Evolutionary conservation across 2,888 invertebrate species (phyloP).

Genomic region (Drosophila flavopinicola): DNA sequence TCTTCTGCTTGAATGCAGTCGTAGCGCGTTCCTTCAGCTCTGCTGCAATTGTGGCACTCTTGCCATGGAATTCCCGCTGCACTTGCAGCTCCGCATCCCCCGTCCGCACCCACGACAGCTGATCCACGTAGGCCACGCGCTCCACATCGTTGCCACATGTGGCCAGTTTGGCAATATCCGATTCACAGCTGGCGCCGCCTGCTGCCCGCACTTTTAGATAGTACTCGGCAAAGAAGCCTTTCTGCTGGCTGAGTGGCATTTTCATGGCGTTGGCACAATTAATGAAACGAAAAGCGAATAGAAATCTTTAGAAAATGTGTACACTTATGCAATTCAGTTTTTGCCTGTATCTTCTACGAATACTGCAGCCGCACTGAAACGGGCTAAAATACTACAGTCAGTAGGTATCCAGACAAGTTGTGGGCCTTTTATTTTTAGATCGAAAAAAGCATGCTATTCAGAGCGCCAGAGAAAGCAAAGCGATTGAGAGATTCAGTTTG

Average conservation of each 20-base stretch:
- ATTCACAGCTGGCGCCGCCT: slow-evolving; percentile 84
- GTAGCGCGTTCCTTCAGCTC: slow-evolving; percentile 90
- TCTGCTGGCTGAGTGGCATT: slow-evolving; percentile 77
- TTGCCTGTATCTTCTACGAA: slow-evolving; percentile 39
- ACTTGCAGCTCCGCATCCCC: slow-evolving; percentile 85
- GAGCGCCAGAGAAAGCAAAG: slow-evolving; percentile 11
- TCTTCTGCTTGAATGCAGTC: slow-evolving; percentile 88
- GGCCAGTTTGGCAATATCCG: slow-evolving; percentile 87
- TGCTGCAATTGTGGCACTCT: slow-evolving; percentile 87
- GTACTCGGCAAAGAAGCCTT: slow-evolving; percentile 88
- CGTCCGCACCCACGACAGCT: slow-evolving; percentile 84
- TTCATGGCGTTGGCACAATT: slow-evolving; percentile 40
- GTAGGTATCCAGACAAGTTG: slow-evolving; percentile 50
- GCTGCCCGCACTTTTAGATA: slow-evolving; percentile 86
- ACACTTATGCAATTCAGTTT: slow-evolving; percentile 71
- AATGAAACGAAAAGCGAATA: slow-evolving; percentile 8
- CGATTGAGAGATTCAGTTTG: neutral
- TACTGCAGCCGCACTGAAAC: slow-evolving; percentile 64
- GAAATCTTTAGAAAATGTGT: slow-evolving; percentile 28
- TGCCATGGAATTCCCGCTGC: slow-evolving; percentile 84
- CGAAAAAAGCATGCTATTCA: slow-evolving; percentile 33
- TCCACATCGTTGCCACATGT: slow-evolving; percentile 87
- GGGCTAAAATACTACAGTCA: slow-evolving; percentile 26
- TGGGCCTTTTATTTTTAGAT: slow-evolving; percentile 69
- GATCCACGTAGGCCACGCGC: slow-evolving; percentile 87